These are phyloP conservation scores for Hydrotaea diabolus DNA, from an alignment of 2,888 invertebrate genomes.

Conservation along the genomic window DNA sequence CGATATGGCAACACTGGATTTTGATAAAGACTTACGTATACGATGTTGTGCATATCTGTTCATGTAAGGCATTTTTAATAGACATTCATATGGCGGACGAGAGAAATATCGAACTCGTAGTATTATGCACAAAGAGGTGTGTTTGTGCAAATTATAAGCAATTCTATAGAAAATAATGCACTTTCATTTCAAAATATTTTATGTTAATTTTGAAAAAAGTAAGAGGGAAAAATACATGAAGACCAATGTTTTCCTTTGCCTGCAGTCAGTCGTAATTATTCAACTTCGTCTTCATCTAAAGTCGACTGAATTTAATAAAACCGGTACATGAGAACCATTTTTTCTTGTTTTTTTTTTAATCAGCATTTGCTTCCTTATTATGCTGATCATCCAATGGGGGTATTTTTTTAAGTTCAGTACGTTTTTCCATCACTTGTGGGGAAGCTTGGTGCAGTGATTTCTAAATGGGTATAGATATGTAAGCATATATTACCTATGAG, in stretches of 20 bases:
- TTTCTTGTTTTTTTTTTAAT: neutral
- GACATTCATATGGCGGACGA: neutral
- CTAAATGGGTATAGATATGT: too few species aligned
- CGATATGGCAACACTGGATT: too few species aligned
- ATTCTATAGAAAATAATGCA: neutral
- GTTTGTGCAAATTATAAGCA: neutral
- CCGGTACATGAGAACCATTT: constrained; percentile 62
- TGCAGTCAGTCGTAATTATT: neutral
- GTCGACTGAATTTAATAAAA: constrained; percentile 49
- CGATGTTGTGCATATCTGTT: neutral
- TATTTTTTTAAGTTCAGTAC: constrained; percentile 26
- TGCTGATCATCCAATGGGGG: neutral
- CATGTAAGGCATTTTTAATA: neutral
- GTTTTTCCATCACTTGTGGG: too few species aligned
- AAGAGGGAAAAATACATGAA: too few species aligned
- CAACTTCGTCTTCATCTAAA: neutral
- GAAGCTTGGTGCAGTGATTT: too few species aligned
- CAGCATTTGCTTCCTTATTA: constrained; percentile 60
- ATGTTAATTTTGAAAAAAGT: neutral
- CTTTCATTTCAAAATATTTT: neutral
- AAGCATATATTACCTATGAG: too few species aligned
- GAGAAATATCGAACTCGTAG: too few species aligned
- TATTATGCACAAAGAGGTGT: too few species aligned
- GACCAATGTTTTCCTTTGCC: too few species aligned
- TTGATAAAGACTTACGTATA: too few species aligned